Percentiles rank a stretch among this genome's conserved stretches.
phyloP scores from a whole-genome alignment of 2,888 invertebrate species.

The Oscheius myriophilus region DNA sequence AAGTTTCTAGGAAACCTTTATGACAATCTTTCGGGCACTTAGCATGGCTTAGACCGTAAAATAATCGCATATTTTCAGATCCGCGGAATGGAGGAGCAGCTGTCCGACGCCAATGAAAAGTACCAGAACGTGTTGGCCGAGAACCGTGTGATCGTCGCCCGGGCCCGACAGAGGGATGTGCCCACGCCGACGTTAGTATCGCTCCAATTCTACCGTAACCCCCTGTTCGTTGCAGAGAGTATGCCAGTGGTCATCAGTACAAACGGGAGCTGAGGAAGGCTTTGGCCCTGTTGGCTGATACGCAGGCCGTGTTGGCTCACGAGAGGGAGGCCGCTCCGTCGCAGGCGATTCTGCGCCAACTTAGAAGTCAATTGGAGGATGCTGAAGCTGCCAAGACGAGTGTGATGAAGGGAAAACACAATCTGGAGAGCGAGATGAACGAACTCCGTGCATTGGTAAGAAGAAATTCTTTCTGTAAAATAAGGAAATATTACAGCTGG shows the following conservation, averaged over 20 bases:
- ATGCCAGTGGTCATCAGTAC: constrained; percentile 39
- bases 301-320: constrained; percentile 51
- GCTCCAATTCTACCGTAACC: too few relatives aligned
- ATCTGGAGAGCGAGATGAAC: constrained; percentile 85
- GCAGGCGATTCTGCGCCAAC: constrained; percentile 48
- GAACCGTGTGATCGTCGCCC: constrained; percentile 88
- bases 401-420: constrained; percentile 86
- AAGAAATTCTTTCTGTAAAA: neutral
- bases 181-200: neutral
- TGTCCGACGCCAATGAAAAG: constrained; percentile 90
- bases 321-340: constrained; percentile 51
- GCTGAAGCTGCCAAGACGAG: constrained; percentile 85
- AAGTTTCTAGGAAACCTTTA: too few relatives aligned
- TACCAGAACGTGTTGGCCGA: constrained; percentile 85
- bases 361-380: constrained; percentile 82
- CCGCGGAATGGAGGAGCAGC: constrained; percentile 57
- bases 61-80: too few relatives aligned
- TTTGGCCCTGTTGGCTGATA: constrained; percentile 52
- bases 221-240: too few relatives aligned
- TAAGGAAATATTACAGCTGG: constrained; percentile 37
- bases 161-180: constrained; percentile 77
- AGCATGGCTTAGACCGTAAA: too few relatives aligned
- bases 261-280: constrained; percentile 54
- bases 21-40: too few relatives aligned
- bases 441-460: constrained; percentile 82